A percentile compares a stretch with the other conserved stretches of the same genome.
Evolutionary conservation across 2,113 vertebrate genomes (phyloP).

Genomic region (Ctenodactylus gundi): DNA sequence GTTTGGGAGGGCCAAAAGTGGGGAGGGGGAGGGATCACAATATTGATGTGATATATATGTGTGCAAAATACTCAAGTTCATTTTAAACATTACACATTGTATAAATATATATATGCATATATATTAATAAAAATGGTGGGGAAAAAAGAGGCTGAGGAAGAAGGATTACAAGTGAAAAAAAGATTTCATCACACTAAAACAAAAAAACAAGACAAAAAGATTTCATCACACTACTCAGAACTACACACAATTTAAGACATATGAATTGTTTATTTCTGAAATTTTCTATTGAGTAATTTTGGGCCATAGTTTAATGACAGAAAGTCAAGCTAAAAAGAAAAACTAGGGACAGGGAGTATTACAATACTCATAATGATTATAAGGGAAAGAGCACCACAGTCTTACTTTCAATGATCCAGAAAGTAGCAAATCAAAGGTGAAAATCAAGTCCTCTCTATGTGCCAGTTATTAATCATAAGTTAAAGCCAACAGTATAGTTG

Average conservation of each 20-base stretch:
- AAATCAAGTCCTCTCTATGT: neutral
- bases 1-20: no score
- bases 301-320: no score
- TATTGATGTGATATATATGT: no score
- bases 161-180: no score
- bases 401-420: neutral
- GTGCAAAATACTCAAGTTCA: no score
- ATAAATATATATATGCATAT: no score
- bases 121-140: no score
- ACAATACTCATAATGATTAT: neutral
- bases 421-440: neutral
- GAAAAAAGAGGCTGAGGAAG: no score
- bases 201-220: neutral
- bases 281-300: neutral
- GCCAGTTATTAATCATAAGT: neutral
- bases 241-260: neutral
- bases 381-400: neutral
- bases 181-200: no score
- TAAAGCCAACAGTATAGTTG: neutral
- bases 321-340: neutral
- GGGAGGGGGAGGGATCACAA: no score
- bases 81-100: no score
- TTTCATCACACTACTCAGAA: neutral
- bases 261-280: neutral
- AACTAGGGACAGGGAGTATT: neutral